Percentiles rank a stretch among this genome's conserved stretches.
Conservation (phyloP, 2,797 vertebrate genomes). For the Lepidocolaptes lacrymiger region DNA sequence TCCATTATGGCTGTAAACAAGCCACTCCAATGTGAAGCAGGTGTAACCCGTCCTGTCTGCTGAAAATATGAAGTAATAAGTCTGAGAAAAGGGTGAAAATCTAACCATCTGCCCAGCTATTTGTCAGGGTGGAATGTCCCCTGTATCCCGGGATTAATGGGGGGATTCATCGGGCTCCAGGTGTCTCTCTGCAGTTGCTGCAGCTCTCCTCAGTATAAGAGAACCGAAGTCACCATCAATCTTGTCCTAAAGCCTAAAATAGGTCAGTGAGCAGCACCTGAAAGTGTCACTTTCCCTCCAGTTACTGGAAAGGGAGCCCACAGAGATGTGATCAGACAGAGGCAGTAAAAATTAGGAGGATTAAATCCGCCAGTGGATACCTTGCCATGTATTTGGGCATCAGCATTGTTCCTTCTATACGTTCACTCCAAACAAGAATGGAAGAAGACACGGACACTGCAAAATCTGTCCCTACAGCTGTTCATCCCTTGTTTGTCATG, state of each 20-base stretch:
- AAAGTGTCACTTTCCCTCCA: neutral
- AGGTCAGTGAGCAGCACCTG: neutral
- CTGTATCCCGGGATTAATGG: neutral
- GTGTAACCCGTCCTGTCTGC: constrained; percentile 41
- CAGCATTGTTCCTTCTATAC: neutral
- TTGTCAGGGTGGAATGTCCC: constrained; percentile 15
- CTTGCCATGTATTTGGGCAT: neutral
- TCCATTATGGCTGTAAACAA: constrained; percentile 51
- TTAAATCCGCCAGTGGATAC: neutral
- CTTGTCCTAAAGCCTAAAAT: neutral
- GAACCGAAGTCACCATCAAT: neutral
- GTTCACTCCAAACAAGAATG: neutral
- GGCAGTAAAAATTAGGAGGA: neutral
- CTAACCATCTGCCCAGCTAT: neutral
- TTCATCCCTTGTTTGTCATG: neutral
- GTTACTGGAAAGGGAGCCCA: neutral
- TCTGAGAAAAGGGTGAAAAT: constrained; percentile 31
- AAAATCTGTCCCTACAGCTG: neutral
- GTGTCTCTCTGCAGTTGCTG: neutral
- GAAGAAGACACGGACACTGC: neutral
- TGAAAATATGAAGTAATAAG: constrained; percentile 57
- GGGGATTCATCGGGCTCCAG: neutral
- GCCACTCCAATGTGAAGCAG: constrained; percentile 44
- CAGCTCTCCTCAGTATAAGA: neutral
- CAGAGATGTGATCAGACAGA: neutral